Base-by-base conservation (phyloP, 2,797 vertebrate genomes). In the Squalus acanthias region DNA sequence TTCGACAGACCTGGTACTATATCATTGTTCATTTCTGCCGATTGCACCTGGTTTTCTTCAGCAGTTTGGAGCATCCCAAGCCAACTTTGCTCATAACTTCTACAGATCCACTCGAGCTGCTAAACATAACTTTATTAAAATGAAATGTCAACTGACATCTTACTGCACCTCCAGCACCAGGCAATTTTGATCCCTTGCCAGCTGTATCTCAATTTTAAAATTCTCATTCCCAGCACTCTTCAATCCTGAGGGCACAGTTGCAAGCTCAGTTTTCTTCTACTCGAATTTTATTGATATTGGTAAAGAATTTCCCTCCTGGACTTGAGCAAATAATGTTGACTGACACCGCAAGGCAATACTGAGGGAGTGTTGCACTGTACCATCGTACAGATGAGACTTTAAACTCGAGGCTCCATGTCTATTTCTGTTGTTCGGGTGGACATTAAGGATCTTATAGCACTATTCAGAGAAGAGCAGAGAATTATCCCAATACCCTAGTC, bases 151-250 rank as follows among this genome's bases (percentile, higher is more conserved):
- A 69, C 20, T 67, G 63, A 69, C 17, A 24, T 93, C 91, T 93
- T 93, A 69, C 91, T 93, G n/a, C 91, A 65, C 91, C 91, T 93
- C n/a, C 6, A 93, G 91, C 91, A 93, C 20, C 6, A 93, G 17
- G n/a, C 60, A 67, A 93, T 67, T 93, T 39, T 93, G 33, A 65
- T 93, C 65, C 8, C n/a, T 24, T 67, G 63, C 65, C n/a, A 93
- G 65, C 65, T 93, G 63, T 2, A 46, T 93, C 60, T 39, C 63
- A 93, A 93, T 93, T 39, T 93, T 67, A 46, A 3, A 69, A 93
- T 46, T 69, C 39, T 93, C 65, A 67, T 93, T 93, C 63, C 91
- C 39, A 24, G 17, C 65, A 69, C n/a, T 67, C 22, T 69, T 67
- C 91, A n/a, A 93, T 69, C n/a, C 65, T 46, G 63, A 93, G n/a